phyloP scores from a whole-genome alignment of 2,888 invertebrate species.

The Deroplatys truncata region DNA sequence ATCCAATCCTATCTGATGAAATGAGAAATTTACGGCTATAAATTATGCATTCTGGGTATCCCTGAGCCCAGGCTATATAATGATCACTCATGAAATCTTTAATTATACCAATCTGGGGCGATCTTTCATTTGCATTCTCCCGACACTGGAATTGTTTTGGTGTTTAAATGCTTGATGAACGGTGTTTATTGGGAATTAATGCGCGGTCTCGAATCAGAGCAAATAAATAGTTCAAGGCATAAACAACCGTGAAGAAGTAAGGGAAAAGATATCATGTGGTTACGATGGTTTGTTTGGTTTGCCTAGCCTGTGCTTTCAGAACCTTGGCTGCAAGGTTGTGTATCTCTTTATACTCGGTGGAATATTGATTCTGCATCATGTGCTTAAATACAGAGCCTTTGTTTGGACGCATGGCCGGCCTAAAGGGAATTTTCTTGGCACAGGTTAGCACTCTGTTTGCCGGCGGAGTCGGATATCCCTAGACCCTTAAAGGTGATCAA shows the following conservation, averaged over 20 bases:
- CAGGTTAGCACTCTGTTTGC: no score
- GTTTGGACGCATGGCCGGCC: no score
- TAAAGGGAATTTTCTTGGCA: no score
- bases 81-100: neutral
- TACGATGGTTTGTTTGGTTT: neutral
- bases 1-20: conserved; percentile 1
- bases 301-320: no score
- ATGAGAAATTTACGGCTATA: conserved; percentile 5
- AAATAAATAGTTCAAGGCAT: neutral
- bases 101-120: neutral
- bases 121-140: neutral
- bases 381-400: no score
- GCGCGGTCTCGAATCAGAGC: neutral
- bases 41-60: neutral
- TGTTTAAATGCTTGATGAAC: neutral
- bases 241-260: neutral
- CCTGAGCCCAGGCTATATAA: neutral
- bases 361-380: no score
- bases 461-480: no score
- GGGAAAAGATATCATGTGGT: no score
- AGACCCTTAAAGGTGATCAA: no score
- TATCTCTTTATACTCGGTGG: no score
- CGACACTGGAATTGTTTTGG: neutral
- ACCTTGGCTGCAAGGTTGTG: no score
- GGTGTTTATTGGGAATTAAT: neutral